Percentiles rank a stretch among this genome's conserved stretches.
phyloP scores from a whole-genome alignment of 2,797 vertebrate species.

The Amniataba percoides region DNA sequence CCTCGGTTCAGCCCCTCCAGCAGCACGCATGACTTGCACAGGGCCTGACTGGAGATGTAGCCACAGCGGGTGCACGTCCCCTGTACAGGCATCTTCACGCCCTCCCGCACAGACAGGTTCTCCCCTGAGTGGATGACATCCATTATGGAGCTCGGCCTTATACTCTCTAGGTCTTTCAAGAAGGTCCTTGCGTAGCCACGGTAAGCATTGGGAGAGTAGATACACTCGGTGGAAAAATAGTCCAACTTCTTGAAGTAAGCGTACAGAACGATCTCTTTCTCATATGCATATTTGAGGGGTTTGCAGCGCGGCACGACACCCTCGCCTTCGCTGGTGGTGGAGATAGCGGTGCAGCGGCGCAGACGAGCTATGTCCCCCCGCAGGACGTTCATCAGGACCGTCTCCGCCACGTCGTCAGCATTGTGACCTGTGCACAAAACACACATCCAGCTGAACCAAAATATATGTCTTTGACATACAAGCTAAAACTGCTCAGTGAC shows the following conservation, averaged over 20 bases:
- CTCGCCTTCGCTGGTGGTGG: conserved; percentile 85
- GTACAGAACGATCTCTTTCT: conserved; percentile 95
- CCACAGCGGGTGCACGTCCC: conserved; percentile 89
- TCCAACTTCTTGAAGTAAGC: conserved; percentile 93
- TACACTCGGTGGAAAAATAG: conserved; percentile 94
- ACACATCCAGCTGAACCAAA: neutral
- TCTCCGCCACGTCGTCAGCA: conserved; percentile 92
- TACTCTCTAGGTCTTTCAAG: conserved; percentile 88
- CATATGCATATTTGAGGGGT: conserved; percentile 91
- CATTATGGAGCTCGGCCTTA: conserved; percentile 89
- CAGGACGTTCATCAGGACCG: conserved; percentile 92
- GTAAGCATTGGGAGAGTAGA: conserved; percentile 94
- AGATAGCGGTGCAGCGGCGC: conserved; percentile 87
- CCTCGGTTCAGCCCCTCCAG: conserved; percentile 91
- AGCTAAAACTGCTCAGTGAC: neutral
- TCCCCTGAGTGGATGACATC: conserved; percentile 93
- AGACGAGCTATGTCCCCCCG: conserved; percentile 91
- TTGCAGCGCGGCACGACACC: conserved; percentile 91
- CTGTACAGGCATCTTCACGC: conserved; percentile 87
- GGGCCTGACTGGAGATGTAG: conserved; percentile 90
- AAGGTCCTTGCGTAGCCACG: conserved; percentile 89
- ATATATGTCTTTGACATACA: neutral
- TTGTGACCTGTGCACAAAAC: conserved; percentile 87
- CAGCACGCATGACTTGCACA: conserved; percentile 92
- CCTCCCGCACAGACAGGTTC: conserved; percentile 88